phyloP scores from a whole-genome alignment of 2,113 vertebrate genomes.

The Azemiops feae region DNA sequence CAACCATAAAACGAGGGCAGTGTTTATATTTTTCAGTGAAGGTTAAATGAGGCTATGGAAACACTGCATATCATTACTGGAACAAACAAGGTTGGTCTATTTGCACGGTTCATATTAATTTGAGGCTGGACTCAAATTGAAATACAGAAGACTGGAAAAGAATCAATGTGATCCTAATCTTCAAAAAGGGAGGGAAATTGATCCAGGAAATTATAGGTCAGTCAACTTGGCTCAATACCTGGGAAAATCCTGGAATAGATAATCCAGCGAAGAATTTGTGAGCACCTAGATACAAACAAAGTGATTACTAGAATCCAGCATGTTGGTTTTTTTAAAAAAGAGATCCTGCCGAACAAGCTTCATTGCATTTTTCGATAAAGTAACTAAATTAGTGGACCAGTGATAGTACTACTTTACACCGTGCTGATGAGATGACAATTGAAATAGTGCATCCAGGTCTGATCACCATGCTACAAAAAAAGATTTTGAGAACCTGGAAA shows the following conservation, averaged over 20 bases:
- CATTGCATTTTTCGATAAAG: too few relatives aligned
- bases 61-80: not conserved
- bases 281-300: not conserved
- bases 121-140: not conserved
- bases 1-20: not conserved
- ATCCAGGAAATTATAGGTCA: not conserved
- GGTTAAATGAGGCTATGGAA: not conserved
- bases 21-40: not conserved
- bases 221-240: not conserved
- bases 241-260: not conserved
- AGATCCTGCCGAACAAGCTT: too few relatives aligned
- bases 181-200: not conserved
- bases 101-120: not conserved
- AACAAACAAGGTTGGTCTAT: not conserved
- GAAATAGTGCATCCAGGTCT: not conserved
- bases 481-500: not conserved
- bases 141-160: not conserved
- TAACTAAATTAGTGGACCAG: not conserved
- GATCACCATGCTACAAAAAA: not conserved
- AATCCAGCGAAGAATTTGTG: not conserved
- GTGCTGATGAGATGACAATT: not conserved
- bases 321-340: too few relatives aligned
- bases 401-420: not conserved
- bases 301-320: not conserved
- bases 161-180: not conserved